phyloP scores from a whole-genome alignment of 2,113 vertebrate genomes.

The Patagioenas fasciata region DNA sequence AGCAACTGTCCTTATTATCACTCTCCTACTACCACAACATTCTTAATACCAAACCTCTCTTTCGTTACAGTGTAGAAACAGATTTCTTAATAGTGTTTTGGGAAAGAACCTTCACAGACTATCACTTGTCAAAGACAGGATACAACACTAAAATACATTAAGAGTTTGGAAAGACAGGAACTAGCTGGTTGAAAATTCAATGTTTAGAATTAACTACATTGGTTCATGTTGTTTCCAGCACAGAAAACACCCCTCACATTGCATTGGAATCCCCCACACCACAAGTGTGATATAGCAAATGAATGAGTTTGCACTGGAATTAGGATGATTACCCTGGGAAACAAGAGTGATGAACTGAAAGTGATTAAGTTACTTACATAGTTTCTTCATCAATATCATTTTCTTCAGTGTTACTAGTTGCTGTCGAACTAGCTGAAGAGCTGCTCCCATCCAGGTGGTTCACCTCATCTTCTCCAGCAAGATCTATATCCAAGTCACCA shows the following conservation, averaged over 20 bases:
- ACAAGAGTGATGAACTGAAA: not conserved
- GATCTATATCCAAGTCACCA: slow-evolving; percentile 93
- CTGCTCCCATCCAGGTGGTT: slow-evolving; percentile 95
- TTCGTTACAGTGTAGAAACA: not conserved
- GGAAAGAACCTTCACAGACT: slow-evolving; percentile 15
- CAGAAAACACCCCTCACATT: not conserved
- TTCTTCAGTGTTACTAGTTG: slow-evolving; percentile 98
- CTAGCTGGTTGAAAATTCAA: not conserved
- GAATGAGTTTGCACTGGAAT: not conserved
- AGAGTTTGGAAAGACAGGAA: not conserved
- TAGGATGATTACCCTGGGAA: not conserved
- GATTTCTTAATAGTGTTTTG: not conserved
- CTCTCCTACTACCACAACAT: not conserved
- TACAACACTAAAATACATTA: not conserved
- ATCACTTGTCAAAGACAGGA: slow-evolving; percentile 23
- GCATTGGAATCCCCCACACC: not conserved
- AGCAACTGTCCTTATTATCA: not conserved
- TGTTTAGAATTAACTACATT: not conserved
- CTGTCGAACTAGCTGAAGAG: slow-evolving; percentile 96
- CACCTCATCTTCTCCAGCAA: slow-evolving; percentile 92
- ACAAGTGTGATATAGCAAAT: accelerated
- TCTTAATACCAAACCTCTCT: not conserved
- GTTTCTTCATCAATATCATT: slow-evolving; percentile 99
- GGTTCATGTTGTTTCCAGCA: not conserved
- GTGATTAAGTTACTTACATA: slow-evolving; percentile 81